Evolutionary conservation across 2,888 invertebrate genomes (phyloP), one percentile per base, ranked within the genome.

Genomic region (Ernsta delagoae): DNA sequence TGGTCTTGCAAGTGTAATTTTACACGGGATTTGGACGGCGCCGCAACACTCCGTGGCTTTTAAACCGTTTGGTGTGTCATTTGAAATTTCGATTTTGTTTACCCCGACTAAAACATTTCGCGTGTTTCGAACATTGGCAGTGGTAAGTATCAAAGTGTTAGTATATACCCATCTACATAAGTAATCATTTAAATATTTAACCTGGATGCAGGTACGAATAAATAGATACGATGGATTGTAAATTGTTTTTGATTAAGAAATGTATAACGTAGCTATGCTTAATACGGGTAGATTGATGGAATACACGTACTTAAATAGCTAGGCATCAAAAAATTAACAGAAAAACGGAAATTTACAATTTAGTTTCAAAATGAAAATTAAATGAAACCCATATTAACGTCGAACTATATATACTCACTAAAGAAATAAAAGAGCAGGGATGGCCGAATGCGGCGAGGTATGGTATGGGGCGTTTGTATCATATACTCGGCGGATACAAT

Each of bases 401-500:
- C 8, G 5, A 48, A 12, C 12, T 48, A 12, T 12, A 12, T 48
- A n/a, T n/a, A n/a, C n/a, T 36, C n/a, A 48, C 71, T 64, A 71
- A 72, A 71, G 77, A 36, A 36, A 36, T 36, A 36, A 77, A 75
- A 76, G 78, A 78, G 80, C 78, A 78, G 76, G 54, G 9, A n/a
- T 31, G 54, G 41, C 24, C n/a, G n/a, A 45, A 3, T 41, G 41
- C 41, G 41, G 41, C 9, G 41, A 4, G 36, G 6, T 8, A 8
- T 5, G 36, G n/a, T 79, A 12, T 12, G 48, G 48, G 5, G 81
- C 77, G 75, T 77, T 78, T 79, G 81, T 85, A 85, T 85, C 85
- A 85, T 83, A 87, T 86, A 89, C 89, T 90, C 87, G 89, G 87
- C 84, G 84, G 85, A 86, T 85, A 90, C 88, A 86, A 82, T 90